phyloP scores from a whole-genome alignment of 2,888 invertebrate species.

The Didymodactylos carnosus region DNA sequence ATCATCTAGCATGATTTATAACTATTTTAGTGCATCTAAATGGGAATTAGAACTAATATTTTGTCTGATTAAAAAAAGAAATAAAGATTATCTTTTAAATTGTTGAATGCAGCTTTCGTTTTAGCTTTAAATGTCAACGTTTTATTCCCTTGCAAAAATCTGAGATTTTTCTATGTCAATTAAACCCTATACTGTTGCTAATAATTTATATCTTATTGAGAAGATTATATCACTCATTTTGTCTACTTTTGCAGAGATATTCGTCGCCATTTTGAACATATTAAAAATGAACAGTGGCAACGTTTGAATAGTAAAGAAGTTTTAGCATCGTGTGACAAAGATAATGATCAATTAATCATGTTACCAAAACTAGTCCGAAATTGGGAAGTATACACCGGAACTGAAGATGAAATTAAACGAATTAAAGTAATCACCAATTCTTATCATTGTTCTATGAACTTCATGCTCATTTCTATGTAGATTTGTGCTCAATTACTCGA shows the following conservation, averaged over 20 bases:
- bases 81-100: too few relatives aligned
- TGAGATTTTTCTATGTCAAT: too few relatives aligned
- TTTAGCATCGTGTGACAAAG: constrained; percentile 27
- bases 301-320: constrained; percentile 30
- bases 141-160: too few relatives aligned
- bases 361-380: constrained; percentile 27
- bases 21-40: too few relatives aligned
- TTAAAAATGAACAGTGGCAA: constrained; percentile 33
- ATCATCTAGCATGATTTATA: too few relatives aligned
- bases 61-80: too few relatives aligned
- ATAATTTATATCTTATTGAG: too few relatives aligned
- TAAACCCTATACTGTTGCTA: too few relatives aligned
- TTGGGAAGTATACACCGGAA: constrained; percentile 31
- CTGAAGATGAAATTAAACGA: constrained; percentile 27
- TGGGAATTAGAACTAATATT: too few relatives aligned
- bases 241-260: constrained; percentile 22
- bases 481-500: constrained; percentile 30
- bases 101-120: too few relatives aligned
- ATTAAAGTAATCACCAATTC: constrained; percentile 22
- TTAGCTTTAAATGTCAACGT: background rate
- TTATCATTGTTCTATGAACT: background rate
- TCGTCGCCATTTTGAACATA: constrained; percentile 28
- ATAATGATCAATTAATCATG: constrained; percentile 25
- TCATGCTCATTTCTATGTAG: constrained; percentile 17
- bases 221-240: too few relatives aligned